Base-by-base conservation (phyloP, 2,113 vertebrate species). In the Equus przewalskii region DNA sequence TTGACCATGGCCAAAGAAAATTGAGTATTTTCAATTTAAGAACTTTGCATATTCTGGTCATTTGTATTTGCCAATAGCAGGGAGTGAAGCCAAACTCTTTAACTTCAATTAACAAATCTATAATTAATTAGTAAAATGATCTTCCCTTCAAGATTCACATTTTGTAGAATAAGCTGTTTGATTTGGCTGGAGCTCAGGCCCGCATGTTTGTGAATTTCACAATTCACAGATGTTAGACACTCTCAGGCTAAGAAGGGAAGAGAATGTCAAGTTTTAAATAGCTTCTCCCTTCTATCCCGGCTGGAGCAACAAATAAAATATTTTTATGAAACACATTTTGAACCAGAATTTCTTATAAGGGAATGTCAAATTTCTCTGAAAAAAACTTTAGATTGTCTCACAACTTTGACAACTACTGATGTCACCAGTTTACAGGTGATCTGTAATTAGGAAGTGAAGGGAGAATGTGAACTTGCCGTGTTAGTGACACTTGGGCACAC, bases 151-250 rank as follows among this genome's bases (percentile, higher is more conserved):
- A 97, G 92, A 94, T 96, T 91, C 56, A 12, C 98, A 98, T 98
- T 98, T 94, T 85, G 5, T 95, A 97, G 94, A 3, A 49, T 97
- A 98, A 98, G 98, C 97, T 98, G 98, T 98, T 98, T 97, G 94
- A 96, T 94, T 99, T 99, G 98, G 99, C 98, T 15, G 15, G 62
- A 33, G 88, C 97, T 98, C 98, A 98, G 98, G 98, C 94, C 93
- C 67, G 84, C 70, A 28, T 98, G 97, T 98, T 98, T 97, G 97
- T 95, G 97, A 98, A 97, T 98, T 98, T 98, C 99, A 99, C 99
- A 99, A 99, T 99, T 99, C 99, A 99, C 99, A 99, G 99, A 99
- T 99, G 99, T 99, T 99, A 98, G 98, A 98, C 98, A 96, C 98
- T 98, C 98, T 99, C 98, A 93, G 98, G 94, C 98, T 97, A 98